Evolutionary conservation across 2,797 vertebrate species (phyloP).

Genomic region (Hephaestus fuliginosus): DNA sequence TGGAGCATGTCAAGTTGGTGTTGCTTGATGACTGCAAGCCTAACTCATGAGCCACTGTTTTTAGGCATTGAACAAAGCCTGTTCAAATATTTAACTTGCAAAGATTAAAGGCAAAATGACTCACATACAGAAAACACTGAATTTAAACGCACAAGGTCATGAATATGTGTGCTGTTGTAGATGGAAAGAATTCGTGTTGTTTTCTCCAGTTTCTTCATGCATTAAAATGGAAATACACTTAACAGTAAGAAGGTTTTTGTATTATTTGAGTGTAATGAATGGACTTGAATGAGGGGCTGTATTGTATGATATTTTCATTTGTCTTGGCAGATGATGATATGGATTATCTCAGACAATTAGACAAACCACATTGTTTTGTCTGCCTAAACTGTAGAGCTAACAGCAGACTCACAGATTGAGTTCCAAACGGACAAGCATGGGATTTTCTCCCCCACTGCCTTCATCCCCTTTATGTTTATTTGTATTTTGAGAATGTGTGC

Average conservation of each 20-base stretch:
- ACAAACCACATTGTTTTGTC: constrained; percentile 12
- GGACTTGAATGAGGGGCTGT: constrained; percentile 4
- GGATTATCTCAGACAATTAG: not conserved
- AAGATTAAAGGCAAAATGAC: constrained; percentile 2
- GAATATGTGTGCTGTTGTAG: constrained; percentile 6
- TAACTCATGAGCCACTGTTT: not conserved
- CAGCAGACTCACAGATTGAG: constrained; percentile 6
- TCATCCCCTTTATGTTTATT: constrained; percentile 64
- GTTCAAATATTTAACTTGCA: constrained; percentile 31
- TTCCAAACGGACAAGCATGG: constrained; percentile 6
- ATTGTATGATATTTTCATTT: constrained; percentile 15
- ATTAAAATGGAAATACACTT: not conserved
- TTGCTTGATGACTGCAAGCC: not conserved
- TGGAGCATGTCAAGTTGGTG: not conserved
- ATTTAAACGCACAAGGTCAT: constrained; percentile 2
- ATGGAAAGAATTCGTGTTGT: constrained; percentile 7
- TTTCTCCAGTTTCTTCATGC: not conserved
- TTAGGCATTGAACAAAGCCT: not conserved
- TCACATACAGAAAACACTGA: not conserved
- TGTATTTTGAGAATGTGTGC: constrained; percentile 63
- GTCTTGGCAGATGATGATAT: not conserved
- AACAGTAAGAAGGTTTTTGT: constrained; percentile 9
- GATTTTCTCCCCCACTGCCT: constrained; percentile 32
- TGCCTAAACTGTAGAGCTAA: constrained; percentile 12
- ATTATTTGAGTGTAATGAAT: not conserved